Evolutionary conservation across 2,888 invertebrate genomes (phyloP), one percentile per base, ranked within the genome.

Genomic region (Torymus auratus): DNA sequence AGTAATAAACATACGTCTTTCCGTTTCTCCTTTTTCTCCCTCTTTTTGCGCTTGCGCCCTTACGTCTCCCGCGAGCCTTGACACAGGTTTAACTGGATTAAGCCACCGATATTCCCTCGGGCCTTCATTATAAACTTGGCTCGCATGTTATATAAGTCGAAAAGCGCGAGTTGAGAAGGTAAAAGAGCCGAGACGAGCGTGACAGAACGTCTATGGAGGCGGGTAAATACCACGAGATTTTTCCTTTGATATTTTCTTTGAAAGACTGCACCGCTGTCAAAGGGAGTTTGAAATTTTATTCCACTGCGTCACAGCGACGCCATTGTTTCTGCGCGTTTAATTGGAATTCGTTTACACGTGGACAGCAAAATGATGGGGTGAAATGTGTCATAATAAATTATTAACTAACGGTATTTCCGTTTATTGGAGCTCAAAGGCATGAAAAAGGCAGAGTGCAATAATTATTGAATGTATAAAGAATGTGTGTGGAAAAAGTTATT

Each of bases 161-260:
- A 28, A 50, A 20, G 28, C 58, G 56, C 23, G 41, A 41, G 5
- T 41, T 41, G 41, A 41, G 41, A 41, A 41, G 41, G 41, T 1
- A 41, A 41, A 41, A 41, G 28, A 41, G 41, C 41, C 41, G 69
- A 17, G 79, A 60, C 65, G 81, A 73, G 72, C n/a, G n/a, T 56
- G 56, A 14, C 56, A 56, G 56, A 56, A 56, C 56, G 7, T 15
- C n/a, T 56, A 56, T 56, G 56, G 56, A 56, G n/a, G 56, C 14
- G 41, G 15, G 56, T 56, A 15, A 56, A 56, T 56, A 56, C 15
- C 56, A 12, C 15, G 56, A 56, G 56, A 56, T 56, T 56, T 56
- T 56, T 56, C 56, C 12, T 56, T 56, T 41, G 41, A 41, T 41
- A 41, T 41, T 41, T 41, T 7, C 41, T 41, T 41, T 41, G 41